Evolutionary conservation across 2,797 vertebrate genomes (phyloP).

Genomic region (Oceanodroma leucorhoa): DNA sequence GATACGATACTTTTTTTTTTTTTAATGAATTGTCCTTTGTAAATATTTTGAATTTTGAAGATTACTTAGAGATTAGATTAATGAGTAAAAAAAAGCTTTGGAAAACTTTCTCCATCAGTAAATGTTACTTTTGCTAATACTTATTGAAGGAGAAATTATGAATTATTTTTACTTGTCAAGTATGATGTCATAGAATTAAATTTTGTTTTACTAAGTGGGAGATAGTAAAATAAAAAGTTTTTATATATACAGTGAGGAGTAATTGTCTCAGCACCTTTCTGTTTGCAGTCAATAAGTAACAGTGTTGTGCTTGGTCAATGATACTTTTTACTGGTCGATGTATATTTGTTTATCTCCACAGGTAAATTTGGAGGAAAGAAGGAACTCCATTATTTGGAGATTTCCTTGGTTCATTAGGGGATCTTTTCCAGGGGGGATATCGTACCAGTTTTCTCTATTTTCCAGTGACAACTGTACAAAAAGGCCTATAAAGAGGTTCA

Average conservation of each 20-base stretch:
- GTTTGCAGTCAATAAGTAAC: background rate
- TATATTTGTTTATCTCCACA: background rate
- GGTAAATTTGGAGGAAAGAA: background rate
- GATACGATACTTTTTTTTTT: background rate
- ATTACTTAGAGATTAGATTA: background rate
- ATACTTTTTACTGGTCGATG: background rate
- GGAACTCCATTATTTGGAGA: background rate
- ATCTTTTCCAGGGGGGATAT: background rate
- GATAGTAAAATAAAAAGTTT: background rate
- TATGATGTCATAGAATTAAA: background rate
- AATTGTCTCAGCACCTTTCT: background rate
- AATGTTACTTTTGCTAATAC: background rate
- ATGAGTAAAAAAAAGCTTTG: background rate
- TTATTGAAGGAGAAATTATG: background rate
- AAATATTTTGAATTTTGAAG: background rate
- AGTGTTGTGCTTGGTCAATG: background rate
- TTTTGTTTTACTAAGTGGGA: background rate
- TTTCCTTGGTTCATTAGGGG: background rate
- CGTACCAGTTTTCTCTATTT: background rate
- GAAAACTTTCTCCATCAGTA: background rate
- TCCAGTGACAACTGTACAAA: background rate
- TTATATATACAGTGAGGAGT: background rate
- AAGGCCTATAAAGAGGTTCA: background rate
- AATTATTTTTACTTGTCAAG: background rate
- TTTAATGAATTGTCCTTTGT: background rate